phyloP scores from a whole-genome alignment of 53 echinoderm and acorn worm species.

The Echinarachnius parma region DNA sequence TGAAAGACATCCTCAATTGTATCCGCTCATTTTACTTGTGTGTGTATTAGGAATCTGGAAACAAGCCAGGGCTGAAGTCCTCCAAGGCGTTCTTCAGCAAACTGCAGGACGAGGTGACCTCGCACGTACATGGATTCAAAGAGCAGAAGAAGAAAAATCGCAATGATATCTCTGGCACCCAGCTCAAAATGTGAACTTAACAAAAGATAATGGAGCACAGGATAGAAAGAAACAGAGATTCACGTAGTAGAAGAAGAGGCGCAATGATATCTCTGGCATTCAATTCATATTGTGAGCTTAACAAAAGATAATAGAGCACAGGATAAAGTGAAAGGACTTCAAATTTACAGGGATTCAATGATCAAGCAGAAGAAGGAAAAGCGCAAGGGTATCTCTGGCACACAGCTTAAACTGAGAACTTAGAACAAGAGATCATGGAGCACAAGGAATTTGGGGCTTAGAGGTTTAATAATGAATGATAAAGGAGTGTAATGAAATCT shows the following conservation, averaged over 20 bases:
- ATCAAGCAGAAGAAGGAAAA: conserved; percentile 55
- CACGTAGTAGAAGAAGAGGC: conserved; percentile 51
- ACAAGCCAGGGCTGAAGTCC: conserved; percentile 69
- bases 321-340: too few species aligned
- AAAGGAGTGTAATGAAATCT: too few species aligned
- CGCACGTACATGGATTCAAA: conserved; percentile 67
- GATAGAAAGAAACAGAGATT: conserved; percentile 53
- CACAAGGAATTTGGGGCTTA: too few species aligned
- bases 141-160: conserved; percentile 50
- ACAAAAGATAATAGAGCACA: conserved; percentile 10
- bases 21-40: too few species aligned
- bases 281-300: conserved; percentile 17
- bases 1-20: too few species aligned
- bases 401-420: conserved; percentile 17
- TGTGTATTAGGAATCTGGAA: too few species aligned
- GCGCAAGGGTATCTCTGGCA: conserved; percentile 18
- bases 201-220: conserved; percentile 2
- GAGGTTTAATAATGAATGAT: too few species aligned
- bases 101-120: conserved; percentile 84
- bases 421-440: too few species aligned
- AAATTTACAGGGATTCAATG: too few species aligned
- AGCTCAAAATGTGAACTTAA: conserved; percentile 23
- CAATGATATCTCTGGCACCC: conserved; percentile 19
- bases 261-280: conserved; percentile 15
- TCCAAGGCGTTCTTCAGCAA: conserved; percentile 92